Evolutionary conservation across 1,140 invertebrate species (phyloP).

Genomic region (Anagrus nilaparvatae): DNA sequence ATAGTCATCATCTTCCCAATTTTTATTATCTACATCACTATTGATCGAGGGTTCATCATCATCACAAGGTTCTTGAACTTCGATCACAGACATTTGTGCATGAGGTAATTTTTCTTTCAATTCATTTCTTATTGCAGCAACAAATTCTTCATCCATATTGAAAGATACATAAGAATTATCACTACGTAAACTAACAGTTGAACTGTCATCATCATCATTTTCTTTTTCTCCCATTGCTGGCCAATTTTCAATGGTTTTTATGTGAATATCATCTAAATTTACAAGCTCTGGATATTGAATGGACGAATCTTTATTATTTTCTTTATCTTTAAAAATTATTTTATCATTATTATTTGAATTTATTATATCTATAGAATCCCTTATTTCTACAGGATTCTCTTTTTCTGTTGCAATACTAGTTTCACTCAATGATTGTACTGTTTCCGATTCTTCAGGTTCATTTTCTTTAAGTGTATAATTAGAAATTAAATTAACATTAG

Average conservation of each 20-base stretch:
- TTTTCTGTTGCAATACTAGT: constrained; percentile 14
- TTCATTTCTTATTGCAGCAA: constrained; percentile 58
- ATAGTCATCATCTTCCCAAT: constrained; percentile 32
- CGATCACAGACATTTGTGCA: constrained; percentile 47
- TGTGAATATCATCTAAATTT: background rate
- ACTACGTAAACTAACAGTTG: constrained; percentile 35
- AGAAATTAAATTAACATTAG: constrained; percentile 1
- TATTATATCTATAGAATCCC: too few relatives aligned
- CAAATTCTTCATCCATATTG: constrained; percentile 57
- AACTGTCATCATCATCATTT: constrained; percentile 36
- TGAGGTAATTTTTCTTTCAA: constrained; percentile 57
- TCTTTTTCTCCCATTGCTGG: constrained; percentile 17
- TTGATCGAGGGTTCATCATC: constrained; percentile 31
- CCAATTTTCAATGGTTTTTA: too few relatives aligned
- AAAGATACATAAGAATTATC: constrained; percentile 48
- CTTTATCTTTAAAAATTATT: too few relatives aligned
- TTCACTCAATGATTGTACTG: constrained; percentile 14
- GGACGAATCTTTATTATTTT: background rate
- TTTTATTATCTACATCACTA: constrained; percentile 25
- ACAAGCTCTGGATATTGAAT: background rate
- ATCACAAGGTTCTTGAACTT: constrained; percentile 31
- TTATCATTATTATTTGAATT: too few relatives aligned
- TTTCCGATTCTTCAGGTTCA: constrained; percentile 10
- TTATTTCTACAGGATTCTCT: too few relatives aligned
- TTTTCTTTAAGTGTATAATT: constrained; percentile 8